Evolutionary conservation across 2,113 vertebrate species (phyloP), one percentile per base, ranked within the genome.

Genomic region (Puffinus mauretanicus): DNA sequence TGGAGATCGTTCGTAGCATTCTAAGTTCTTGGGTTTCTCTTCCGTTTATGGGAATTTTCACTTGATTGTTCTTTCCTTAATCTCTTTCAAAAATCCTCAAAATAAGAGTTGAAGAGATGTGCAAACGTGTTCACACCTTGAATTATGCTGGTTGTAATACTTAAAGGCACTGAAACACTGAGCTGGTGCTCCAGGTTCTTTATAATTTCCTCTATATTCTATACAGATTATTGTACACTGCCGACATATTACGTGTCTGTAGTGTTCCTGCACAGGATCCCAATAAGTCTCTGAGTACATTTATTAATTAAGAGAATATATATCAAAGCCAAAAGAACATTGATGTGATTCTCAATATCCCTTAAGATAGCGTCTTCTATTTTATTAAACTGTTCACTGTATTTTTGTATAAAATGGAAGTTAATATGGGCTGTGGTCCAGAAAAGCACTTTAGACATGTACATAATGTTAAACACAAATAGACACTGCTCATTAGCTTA

Each of bases 301-400:
- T 90, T 78, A 83, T 88, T 95, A 89, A 88, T 91, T 90, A 49
- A 83, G 71, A 57, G 44, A 55, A 16, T 78, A 60, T 75, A 44
- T 84, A 34, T 52, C 52, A 92, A 90, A 93, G 77, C 42, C 61
- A 77, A 70, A 87, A 79, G 61, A 76, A 85, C 7, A 8, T 46
- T 96, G 94, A 92, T 57, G 69, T 95, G 85, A 88, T 96, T 97
- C 97, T 97, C 97, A 97, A 88, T 97, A 96, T 96, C 76, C 69
- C 83, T 86, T 96, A 96, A 89, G 86, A 96, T 93, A 93, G 72
- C 97, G 88, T 94, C 90, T 36, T 96, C 84, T 97, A 40, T 98
- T 97, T 96, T 96, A 97, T 94, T 96, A 96, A 97, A 95, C 61
- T 64, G 13, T 64, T 92, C 47, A 30, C 62, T 79, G 16, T 77